A percentile compares a stretch with the other conserved stretches of the same genome.
These are phyloP conservation scores for Scylla paramamosain DNA, from an alignment of 1,140 invertebrate genomes.

Conservation along the genomic window DNA sequence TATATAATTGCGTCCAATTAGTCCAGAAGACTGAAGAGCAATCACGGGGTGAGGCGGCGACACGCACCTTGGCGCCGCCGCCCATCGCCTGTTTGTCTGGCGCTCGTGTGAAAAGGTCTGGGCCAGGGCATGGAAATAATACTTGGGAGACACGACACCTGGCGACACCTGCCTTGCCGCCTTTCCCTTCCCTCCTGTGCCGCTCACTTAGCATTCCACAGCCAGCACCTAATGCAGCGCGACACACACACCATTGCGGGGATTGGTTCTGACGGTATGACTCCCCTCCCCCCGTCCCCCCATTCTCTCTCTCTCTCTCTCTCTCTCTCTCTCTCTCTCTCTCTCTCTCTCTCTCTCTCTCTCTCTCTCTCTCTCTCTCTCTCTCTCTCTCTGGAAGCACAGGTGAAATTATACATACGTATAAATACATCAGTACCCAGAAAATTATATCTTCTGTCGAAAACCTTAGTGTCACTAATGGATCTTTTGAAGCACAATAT, in stretches of 20 bases:
- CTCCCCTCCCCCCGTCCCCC: too few relatives aligned
- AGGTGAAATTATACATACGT: too few relatives aligned
- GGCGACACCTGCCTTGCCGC: background rate
- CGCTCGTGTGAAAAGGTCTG: too few relatives aligned
- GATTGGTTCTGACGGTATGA: too few relatives aligned
- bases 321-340: too few relatives aligned
- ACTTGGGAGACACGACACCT: background rate
- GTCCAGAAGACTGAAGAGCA: background rate
- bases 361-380: too few relatives aligned
- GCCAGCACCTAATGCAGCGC: background rate
- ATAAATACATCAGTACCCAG: too few relatives aligned
- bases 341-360: too few relatives aligned
- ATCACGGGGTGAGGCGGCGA: background rate
- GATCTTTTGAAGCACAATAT: background rate
- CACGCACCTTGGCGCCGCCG: background rate
- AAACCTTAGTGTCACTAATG: background rate
- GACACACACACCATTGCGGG: background rate
- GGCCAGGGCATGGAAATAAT: too few relatives aligned
- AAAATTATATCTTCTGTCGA: background rate
- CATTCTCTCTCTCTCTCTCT: too few relatives aligned
- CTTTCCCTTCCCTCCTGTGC: background rate
- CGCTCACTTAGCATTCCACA: background rate
- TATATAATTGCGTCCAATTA: background rate
- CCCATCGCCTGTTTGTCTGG: background rate
- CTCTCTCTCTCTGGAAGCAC: too few relatives aligned